Percentiles rank a stretch among this genome's conserved stretches.
Conservation (phyloP, 2,888 invertebrate genomes). For the Acronicta alni region DNA sequence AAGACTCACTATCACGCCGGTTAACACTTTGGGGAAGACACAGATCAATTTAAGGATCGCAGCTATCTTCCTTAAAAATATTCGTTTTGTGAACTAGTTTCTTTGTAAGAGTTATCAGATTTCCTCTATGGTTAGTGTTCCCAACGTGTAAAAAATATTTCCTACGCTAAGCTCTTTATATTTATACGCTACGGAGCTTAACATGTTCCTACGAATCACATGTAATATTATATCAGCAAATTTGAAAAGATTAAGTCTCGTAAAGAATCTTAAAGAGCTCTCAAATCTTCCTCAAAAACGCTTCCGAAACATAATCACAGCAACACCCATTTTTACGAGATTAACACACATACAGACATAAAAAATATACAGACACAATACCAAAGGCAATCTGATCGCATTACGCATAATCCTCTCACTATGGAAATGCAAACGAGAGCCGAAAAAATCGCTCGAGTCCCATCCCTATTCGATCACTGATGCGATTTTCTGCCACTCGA, state of each 20-base stretch:
- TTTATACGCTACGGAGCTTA: too few relatives aligned
- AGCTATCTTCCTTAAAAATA: background rate
- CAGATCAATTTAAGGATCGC: constrained; percentile 1
- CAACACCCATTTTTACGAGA: constrained; percentile 12
- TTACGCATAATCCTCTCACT: constrained; percentile 55
- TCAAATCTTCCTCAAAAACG: constrained; percentile 2
- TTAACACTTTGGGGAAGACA: constrained; percentile 25
- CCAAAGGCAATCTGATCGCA: constrained; percentile 44
- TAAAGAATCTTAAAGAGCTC: background rate
- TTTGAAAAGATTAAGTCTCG: background rate
- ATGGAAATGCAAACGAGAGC: constrained; percentile 59
- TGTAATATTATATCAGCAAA: background rate
- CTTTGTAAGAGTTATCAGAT: background rate
- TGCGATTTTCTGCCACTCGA: constrained; percentile 83
- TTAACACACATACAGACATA: constrained; percentile 26
- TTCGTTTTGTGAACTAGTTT: background rate
- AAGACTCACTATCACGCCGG: constrained; percentile 37
- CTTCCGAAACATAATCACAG: constrained; percentile 26
- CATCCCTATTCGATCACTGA: constrained; percentile 67
- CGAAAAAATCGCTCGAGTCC: constrained; percentile 51
- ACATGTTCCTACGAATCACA: too few relatives aligned
- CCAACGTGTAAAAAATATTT: too few relatives aligned
- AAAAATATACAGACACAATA: constrained; percentile 23
- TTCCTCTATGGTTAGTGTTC: too few relatives aligned
- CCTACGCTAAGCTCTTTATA: too few relatives aligned